Base-by-base conservation (phyloP, 2,113 vertebrate species). In the Callaeas wilsoni region DNA sequence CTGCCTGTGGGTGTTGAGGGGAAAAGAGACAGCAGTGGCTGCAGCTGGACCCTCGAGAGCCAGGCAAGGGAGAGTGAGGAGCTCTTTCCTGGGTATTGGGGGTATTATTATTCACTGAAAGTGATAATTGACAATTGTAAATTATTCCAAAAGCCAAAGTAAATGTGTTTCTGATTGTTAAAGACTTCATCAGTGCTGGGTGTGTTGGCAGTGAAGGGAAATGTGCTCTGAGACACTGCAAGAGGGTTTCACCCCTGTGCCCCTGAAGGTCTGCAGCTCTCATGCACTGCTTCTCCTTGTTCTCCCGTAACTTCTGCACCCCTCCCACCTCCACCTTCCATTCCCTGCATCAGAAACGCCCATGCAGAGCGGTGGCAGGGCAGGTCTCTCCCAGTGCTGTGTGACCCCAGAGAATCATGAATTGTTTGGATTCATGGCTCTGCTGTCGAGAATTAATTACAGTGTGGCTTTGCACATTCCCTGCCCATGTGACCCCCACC, bases 291-390 rank as follows among this genome's bases (percentile, higher is more conserved):
- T 70, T 22, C 62, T 30, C 3, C 73, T 32, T 19, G 10, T 37
- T 35, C 17, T 21, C 3, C 32, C 35, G 2, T 13, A 3, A 30
- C 25, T 37, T 37, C 6, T 18, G 35, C 16, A 0, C 7, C 16
- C 26, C 39, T 68, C 30, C n/a, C 56, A 0, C 29, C 8, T 46
- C 35, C 27, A 2, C 11, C 4, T 37, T 42, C 49, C 33, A 3
- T 9, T 44, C 17, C 0, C 0, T 49, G 23, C n/a, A 4, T 10
- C 50, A 62, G 62, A 14, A 71, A 10, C 0, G 1, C 6, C 3
- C 2, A 6, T 9, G 70, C n/a, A n/a, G 47, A 7, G 7, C 27
- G 33, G 15, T 29, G 47, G 32, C 52, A 29, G 5, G 29, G 44
- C 80, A 70, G 29, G 8, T 42, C 57, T 70, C 26, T 67, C n/a